Evolutionary conservation across 2,113 vertebrate genomes (phyloP).

Genomic region (Willisornis vidua): DNA sequence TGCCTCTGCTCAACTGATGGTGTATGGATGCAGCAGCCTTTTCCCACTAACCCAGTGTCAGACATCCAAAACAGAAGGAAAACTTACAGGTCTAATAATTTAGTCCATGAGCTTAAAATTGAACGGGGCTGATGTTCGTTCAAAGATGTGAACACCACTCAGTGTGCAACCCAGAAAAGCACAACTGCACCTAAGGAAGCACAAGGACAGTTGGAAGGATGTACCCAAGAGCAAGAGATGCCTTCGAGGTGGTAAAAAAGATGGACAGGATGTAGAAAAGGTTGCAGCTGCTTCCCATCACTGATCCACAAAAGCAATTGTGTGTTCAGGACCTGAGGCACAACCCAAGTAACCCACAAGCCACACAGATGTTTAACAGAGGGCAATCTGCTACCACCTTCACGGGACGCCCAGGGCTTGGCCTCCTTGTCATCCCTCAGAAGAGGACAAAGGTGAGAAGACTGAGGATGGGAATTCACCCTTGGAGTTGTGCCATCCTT

Average conservation of each 20-base stretch:
- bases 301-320: background rate
- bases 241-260: background rate
- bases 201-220: background rate
- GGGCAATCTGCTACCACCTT: background rate
- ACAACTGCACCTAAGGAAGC: background rate
- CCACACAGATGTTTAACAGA: background rate
- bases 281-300: background rate
- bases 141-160: background rate
- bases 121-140: background rate
- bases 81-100: background rate
- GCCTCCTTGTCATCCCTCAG: background rate
- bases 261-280: background rate
- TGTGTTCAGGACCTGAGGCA: background rate
- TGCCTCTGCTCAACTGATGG: background rate
- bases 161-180: background rate
- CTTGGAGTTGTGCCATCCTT: background rate
- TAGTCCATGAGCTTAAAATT: background rate
- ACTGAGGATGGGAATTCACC: background rate
- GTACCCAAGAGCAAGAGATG: background rate
- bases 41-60: background rate
- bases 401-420: background rate
- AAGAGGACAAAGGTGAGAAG: background rate
- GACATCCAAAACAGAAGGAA: background rate
- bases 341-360: background rate
- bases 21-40: background rate